A percentile compares a stretch with the other conserved stretches of the same genome.
Evolutionary conservation across 1,140 invertebrate species (phyloP).

Genomic region (Hyles euphorbiae): DNA sequence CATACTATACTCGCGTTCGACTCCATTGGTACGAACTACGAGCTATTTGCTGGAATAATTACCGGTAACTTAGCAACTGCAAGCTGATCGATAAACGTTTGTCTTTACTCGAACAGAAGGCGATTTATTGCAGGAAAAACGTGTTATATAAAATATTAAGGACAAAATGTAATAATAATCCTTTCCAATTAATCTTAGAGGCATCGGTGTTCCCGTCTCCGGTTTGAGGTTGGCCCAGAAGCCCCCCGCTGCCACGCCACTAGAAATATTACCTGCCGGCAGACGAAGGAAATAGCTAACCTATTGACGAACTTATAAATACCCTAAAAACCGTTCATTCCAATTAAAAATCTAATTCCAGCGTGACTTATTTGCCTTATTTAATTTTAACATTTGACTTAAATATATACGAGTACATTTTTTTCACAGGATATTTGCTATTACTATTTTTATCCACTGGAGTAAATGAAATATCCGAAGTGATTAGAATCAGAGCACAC

Average conservation of each 20-base stretch:
- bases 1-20: not conserved
- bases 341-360: constrained; percentile 58
- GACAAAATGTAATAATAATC: no score
- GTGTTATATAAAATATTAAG: no score
- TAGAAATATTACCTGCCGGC: constrained; percentile 62
- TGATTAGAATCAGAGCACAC: no score
- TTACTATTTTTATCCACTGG: no score
- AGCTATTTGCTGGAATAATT: constrained; percentile 3
- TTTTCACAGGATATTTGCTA: no score
- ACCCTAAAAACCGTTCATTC: constrained; percentile 44
- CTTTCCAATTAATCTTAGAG: not conserved
- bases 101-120: no score
- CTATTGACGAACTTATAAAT: constrained; percentile 59
- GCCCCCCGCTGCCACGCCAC: constrained; percentile 46
- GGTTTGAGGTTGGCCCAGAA: constrained; percentile 32
- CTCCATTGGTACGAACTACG: not conserved
- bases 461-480: no score
- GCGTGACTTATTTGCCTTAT: not conserved
- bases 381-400: no score
- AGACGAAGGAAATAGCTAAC: constrained; percentile 57
- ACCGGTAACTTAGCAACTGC: not conserved
- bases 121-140: no score
- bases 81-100: not conserved
- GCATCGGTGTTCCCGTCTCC: not conserved
- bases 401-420: no score